Evolutionary conservation across 2,113 vertebrate species (phyloP).

Genomic region (Mesoclemmys tuberculata): DNA sequence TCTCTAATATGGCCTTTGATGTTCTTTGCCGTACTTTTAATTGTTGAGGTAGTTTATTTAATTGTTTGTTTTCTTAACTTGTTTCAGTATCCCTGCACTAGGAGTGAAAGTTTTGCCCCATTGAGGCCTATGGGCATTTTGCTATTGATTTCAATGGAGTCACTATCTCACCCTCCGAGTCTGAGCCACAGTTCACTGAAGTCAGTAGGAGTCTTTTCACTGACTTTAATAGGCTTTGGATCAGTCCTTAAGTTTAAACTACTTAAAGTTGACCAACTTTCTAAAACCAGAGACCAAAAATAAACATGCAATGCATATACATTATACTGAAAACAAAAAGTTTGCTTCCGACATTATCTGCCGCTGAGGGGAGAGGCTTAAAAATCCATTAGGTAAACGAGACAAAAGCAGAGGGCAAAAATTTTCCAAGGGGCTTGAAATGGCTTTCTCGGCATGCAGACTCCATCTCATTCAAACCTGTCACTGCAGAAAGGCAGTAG

Average conservation of each 20-base stretch:
- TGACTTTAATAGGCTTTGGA: conserved; percentile 30
- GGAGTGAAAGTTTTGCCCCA: conserved; percentile 4
- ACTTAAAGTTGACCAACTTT: conserved; percentile 58
- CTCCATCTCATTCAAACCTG: background rate
- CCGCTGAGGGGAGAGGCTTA: background rate
- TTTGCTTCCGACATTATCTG: background rate
- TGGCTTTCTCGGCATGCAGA: background rate
- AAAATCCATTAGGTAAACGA: background rate
- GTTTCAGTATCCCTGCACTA: background rate
- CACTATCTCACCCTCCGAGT: conserved; percentile 54
- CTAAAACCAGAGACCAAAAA: conserved; percentile 41
- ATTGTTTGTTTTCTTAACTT: background rate
- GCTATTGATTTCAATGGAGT: conserved; percentile 16
- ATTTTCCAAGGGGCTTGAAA: background rate
- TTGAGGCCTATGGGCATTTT: conserved; percentile 36
- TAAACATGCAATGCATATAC: conserved; percentile 26
- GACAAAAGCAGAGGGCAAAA: conserved; percentile 7
- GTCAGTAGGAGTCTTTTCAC: background rate
- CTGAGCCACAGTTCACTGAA: background rate
- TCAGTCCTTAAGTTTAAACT: background rate
- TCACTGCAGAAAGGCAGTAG: accelerated
- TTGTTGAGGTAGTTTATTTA: background rate
- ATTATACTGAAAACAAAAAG: background rate
- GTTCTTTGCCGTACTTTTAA: background rate
- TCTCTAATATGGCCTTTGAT: background rate